These are phyloP conservation scores for Ormyrus rosae DNA, from an alignment of 2,888 invertebrate genomes.

Conservation along the genomic window DNA sequence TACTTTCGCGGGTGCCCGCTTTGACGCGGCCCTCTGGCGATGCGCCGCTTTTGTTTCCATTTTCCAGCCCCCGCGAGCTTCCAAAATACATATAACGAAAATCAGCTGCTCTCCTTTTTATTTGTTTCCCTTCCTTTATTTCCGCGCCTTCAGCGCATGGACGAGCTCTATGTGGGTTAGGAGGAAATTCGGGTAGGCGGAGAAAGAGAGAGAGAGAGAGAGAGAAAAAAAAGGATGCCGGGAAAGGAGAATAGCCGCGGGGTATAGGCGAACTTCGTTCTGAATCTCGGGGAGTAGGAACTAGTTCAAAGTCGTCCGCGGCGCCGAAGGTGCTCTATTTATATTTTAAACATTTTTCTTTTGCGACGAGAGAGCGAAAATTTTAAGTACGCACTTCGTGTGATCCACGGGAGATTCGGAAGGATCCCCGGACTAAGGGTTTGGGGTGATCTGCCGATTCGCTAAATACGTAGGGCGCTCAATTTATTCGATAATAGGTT, in stretches of 20 bases:
- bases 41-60: not conserved
- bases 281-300: slow-evolving; percentile 9
- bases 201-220: not conserved
- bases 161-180: too few relatives aligned
- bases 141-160: not conserved
- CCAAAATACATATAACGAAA: too few relatives aligned
- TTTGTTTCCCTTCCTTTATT: not conserved
- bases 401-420: too few relatives aligned
- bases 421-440: too few relatives aligned
- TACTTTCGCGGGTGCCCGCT: slow-evolving; percentile 34
- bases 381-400: not conserved
- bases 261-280: slow-evolving; percentile 25
- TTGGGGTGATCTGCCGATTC: too few relatives aligned
- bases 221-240: not conserved
- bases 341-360: slow-evolving; percentile 35
- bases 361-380: not conserved
- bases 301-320: slow-evolving; percentile 47
- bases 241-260: slow-evolving; percentile 9
- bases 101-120: not conserved
- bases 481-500: too few relatives aligned
- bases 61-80: too few relatives aligned
- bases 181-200: not conserved
- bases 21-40: slow-evolving; percentile 13
- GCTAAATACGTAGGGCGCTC: too few relatives aligned
- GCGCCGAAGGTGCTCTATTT: slow-evolving; percentile 35